A percentile compares a stretch with the other conserved stretches of the same genome.
Evolutionary conservation across 2,888 invertebrate species (phyloP).

Genomic region (Acleris emargana): DNA sequence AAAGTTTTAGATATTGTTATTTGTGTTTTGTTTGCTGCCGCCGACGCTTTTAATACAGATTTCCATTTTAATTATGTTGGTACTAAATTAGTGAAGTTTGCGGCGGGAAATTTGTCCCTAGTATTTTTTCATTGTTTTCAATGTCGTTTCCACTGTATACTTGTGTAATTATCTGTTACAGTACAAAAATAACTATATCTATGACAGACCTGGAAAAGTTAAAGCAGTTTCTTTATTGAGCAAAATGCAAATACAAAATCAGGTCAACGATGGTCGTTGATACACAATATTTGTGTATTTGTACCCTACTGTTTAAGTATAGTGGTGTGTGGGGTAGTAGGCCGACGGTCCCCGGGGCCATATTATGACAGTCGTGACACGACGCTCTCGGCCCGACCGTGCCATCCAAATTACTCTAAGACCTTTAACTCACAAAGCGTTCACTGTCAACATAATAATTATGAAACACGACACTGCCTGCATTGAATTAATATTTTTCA

Average conservation of each 20-base stretch:
- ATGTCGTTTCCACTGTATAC: background rate
- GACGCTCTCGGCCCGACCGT: conserved; percentile 22
- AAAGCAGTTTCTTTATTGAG: too few species aligned
- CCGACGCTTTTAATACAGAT: conserved; percentile 10
- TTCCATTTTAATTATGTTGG: conserved; percentile 25
- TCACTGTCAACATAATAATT: conserved; percentile 15
- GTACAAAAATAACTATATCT: too few species aligned
- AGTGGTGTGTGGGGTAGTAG: conserved; percentile 4
- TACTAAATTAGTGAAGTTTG: conserved; percentile 12
- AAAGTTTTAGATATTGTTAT: conserved; percentile 17
- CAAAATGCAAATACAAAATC: too few species aligned
- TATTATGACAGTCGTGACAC: conserved; percentile 39
- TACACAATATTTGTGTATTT: too few species aligned
- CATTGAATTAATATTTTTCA: too few species aligned
- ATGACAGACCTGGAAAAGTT: too few species aligned
- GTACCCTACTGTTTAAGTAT: conserved; percentile 1
- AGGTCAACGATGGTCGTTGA: too few species aligned
- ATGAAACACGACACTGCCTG: background rate
- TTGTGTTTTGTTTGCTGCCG: conserved; percentile 12
- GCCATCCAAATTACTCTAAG: conserved; percentile 35
- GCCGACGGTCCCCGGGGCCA: conserved; percentile 29
- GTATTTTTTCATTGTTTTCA: background rate
- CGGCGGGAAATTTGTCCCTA: conserved; percentile 1
- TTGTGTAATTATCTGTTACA: too few species aligned
- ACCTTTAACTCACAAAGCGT: conserved; percentile 33